Evolutionary conservation across 2,113 vertebrate species (phyloP).

Genomic region (Stigmatopora argus): DNA sequence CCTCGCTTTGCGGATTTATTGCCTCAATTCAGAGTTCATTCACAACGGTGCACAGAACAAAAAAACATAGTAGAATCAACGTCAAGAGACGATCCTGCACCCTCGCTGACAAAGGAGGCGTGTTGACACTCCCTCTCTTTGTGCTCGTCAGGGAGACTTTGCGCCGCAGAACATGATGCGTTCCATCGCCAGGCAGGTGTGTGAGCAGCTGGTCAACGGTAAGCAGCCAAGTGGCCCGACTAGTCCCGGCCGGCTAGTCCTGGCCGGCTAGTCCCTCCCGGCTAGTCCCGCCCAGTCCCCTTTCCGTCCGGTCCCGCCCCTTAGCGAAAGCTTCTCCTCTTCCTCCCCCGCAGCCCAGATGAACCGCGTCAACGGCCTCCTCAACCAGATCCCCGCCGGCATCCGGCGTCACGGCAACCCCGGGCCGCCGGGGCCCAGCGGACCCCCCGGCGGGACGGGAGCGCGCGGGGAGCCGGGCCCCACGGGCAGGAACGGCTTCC

Average conservation of each 20-base stretch:
- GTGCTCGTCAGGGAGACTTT: slow-evolving; percentile 81
- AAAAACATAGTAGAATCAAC: no score
- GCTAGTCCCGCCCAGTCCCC: no score
- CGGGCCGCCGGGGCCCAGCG: slow-evolving; percentile 84
- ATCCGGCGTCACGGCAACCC: slow-evolving; percentile 82
- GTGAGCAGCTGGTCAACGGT: slow-evolving; percentile 90
- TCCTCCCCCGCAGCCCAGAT: slow-evolving; percentile 80
- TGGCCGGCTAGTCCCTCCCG: no score
- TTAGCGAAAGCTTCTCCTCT: background rate
- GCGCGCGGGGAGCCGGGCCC: slow-evolving; percentile 83
- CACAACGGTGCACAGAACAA: no score
- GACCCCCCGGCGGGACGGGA: slow-evolving; percentile 76
- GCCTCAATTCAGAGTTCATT: no score
- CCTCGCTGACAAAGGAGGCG: no score
- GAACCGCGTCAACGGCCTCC: slow-evolving; percentile 84
- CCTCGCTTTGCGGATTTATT: no score
- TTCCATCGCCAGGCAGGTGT: slow-evolving; percentile 93
- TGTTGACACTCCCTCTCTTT: background rate
- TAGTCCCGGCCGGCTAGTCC: background rate
- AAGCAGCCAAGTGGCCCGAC: slow-evolving; percentile 26
- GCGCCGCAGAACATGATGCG: slow-evolving; percentile 98
- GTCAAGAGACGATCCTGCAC: no score
- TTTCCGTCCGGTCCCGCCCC: no score
- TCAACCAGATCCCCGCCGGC: slow-evolving; percentile 90
- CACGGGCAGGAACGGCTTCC: slow-evolving; percentile 85